A percentile compares a stretch with the other conserved stretches of the same genome.
These are phyloP conservation scores for Rhadina sibilatrix DNA, from an alignment of 2,113 vertebrate genomes.

Conservation along the genomic window DNA sequence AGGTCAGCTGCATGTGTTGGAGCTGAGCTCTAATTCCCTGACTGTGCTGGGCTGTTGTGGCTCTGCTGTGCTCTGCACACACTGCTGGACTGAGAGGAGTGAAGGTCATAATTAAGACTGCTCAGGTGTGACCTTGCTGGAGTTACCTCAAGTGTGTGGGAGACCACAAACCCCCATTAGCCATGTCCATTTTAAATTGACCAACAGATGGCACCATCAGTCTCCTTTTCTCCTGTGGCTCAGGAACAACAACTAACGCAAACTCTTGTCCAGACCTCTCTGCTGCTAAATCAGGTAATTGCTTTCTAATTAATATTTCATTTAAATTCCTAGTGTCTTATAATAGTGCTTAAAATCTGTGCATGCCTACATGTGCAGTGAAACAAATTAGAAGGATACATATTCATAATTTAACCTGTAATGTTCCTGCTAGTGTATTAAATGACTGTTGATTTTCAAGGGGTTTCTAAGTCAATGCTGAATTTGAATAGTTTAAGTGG, in stretches of 20 bases:
- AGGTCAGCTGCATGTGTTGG: background rate
- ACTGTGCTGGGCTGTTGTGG: background rate
- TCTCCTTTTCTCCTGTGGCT: slow-evolving; percentile 51
- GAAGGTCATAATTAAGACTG: background rate
- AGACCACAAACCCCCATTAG: background rate
- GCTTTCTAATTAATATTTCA: slow-evolving; percentile 50
- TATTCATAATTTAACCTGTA: slow-evolving; percentile 37
- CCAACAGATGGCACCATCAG: slow-evolving; percentile 80
- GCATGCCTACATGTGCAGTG: background rate
- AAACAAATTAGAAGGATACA: slow-evolving; percentile 13
- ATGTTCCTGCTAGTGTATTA: background rate
- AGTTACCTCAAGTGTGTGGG: fast-evolving
- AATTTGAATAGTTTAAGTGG: slow-evolving; percentile 43
- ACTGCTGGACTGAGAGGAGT: fast-evolving
- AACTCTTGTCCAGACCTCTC: background rate
- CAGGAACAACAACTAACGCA: background rate
- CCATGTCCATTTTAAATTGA: slow-evolving; percentile 8
- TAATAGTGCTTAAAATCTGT: background rate
- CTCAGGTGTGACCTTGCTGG: background rate
- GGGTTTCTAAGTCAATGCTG: background rate
- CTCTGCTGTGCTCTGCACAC: background rate
- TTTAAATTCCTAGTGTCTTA: slow-evolving; percentile 21
- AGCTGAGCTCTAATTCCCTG: background rate
- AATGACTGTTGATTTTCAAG: background rate
- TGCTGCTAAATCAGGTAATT: background rate